Conservation (phyloP, 1,140 invertebrate genomes). For the Pomacea maculata region DNA sequence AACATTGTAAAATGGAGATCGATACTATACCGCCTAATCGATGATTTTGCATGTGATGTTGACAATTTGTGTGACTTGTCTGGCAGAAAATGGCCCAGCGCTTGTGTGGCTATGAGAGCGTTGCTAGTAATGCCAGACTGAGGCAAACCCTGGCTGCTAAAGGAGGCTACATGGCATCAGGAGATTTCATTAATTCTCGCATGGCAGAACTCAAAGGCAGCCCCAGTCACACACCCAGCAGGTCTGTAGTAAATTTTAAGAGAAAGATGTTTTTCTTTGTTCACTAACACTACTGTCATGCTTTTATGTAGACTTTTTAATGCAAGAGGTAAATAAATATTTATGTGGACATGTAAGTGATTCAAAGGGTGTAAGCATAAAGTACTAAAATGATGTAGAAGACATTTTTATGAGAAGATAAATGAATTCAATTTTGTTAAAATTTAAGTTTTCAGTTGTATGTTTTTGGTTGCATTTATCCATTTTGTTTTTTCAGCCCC, state of each 20-base stretch:
- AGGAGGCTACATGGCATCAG: constrained; percentile 50
- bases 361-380: not conserved
- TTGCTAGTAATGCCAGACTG: constrained; percentile 52
- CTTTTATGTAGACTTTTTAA: not conserved
- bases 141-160: constrained; percentile 52
- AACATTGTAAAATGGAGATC: too few species aligned
- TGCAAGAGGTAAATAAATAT: not conserved
- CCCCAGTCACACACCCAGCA: constrained; percentile 29
- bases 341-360: not conserved
- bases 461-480: not conserved
- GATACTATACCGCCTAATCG: too few species aligned
- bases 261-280: not conserved
- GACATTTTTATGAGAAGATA: not conserved
- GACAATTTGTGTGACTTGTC: not conserved
- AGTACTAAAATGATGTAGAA: not conserved
- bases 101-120: constrained; percentile 47
- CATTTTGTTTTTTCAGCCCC: constrained; percentile 16
- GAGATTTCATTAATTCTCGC: constrained; percentile 50
- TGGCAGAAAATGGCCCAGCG: constrained; percentile 48
- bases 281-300: too few species aligned
- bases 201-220: constrained; percentile 56
- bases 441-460: not conserved
- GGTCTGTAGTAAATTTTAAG: constrained; percentile 3
- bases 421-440: not conserved
- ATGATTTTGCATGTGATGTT: too few species aligned